Evolutionary conservation across 92 coral and sea anemone species (phyloP), one percentile per base, ranked within the genome.

Genomic region (Pocillopora grandis): DNA sequence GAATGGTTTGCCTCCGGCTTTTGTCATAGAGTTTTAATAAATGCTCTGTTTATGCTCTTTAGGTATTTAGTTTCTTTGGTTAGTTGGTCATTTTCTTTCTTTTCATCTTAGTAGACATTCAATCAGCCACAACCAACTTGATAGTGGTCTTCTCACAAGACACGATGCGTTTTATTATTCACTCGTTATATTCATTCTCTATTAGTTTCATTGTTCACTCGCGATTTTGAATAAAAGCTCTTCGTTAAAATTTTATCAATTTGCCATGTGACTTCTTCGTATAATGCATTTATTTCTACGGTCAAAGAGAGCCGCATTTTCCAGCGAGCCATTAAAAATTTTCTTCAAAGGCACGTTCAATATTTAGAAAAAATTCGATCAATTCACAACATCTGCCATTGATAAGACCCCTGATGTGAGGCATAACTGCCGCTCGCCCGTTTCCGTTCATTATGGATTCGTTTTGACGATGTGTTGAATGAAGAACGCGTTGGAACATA

Each of bases 401-500:
- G 37, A 16, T 10, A 79, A 23, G 74, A 79, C 83, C 83, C 83
- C 75, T 52, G 33, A 79, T 23, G 83, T 48, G 64, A 78, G 15
- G 5, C 60, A 21, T 62, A 11, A 79, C 75, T 49, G 27, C 31
- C 67, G 83, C 55, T 71, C 12, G 72, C 58, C 12, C 52, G 63
- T 74, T 66, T 79, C 75, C 83, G 75, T 42, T 79, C 52, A 16
- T 33, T 3, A 31, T 18, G 19, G 20, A 42, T 42, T 62, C 5
- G 56, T 65, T 63, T 79, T 49, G 27, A 56, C 55, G n/a, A 79
- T 9, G 75, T 52, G 82, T 63, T 78, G 82, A 78, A 59, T 65
- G 82, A 78, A 56, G 64, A 79, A 56, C 67, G 83, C 73, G 83
- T 66, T 79, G 75, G 27, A 66, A 78, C 71, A 55, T 67, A 23